Conservation (phyloP, 1,140 invertebrate genomes). For the Rhagoletis zephyria region DNA sequence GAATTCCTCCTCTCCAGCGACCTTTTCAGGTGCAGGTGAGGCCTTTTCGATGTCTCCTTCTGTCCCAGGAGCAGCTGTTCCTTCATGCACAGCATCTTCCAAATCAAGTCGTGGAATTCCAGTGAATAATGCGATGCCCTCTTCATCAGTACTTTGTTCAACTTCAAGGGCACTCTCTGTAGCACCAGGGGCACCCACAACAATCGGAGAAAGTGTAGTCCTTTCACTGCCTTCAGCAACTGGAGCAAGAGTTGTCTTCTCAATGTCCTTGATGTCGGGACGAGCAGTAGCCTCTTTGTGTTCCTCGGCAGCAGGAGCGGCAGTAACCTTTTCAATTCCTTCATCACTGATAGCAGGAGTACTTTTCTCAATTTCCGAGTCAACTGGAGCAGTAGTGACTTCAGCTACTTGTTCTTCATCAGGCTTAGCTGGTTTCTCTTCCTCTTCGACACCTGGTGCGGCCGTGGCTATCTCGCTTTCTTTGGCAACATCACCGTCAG, state of each 20-base stretch:
- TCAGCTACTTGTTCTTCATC: not conserved
- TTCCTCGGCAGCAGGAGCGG: not conserved
- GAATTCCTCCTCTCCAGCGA: too few species aligned
- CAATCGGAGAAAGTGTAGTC: not conserved
- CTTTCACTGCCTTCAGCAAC: not conserved
- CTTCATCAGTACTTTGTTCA: slow-evolving; percentile 53
- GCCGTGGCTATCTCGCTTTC: not conserved
- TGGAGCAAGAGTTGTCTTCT: slow-evolving; percentile 25
- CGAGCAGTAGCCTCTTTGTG: not conserved
- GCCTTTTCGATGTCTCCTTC: not conserved
- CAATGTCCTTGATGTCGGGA: slow-evolving; percentile 39
- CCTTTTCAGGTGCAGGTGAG: not conserved
- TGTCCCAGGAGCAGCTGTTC: slow-evolving; percentile 24
- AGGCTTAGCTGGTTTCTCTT: not conserved
- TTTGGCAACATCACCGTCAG: not conserved
- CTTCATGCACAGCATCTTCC: slow-evolving; percentile 3
- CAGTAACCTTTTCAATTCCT: not conserved
- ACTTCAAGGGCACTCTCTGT: not conserved
- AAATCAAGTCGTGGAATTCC: slow-evolving; percentile 28
- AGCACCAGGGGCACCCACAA: not conserved
- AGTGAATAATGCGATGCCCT: not conserved
- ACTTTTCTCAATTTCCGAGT: slow-evolving; percentile 57
- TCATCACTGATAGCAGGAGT: slow-evolving; percentile 22
- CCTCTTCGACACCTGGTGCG: not conserved
- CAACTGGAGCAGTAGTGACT: not conserved